Evolutionary conservation across 2,888 invertebrate species (phyloP).

Genomic region (Sphaerophoria taeniata): DNA sequence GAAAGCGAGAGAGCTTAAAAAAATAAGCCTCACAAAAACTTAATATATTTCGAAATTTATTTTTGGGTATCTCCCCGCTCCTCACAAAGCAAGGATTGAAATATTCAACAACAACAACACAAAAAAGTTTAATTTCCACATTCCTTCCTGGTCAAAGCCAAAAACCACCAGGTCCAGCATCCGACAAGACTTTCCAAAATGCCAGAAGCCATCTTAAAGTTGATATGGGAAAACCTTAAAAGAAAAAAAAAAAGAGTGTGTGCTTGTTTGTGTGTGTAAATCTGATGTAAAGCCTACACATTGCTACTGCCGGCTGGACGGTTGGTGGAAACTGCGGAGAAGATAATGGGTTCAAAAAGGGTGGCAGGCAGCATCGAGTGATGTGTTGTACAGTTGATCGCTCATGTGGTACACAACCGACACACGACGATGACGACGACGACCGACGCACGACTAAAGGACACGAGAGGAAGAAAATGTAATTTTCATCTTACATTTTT

Average conservation of each 20-base stretch:
- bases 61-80: slow-evolving; percentile 20
- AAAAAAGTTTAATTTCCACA: slow-evolving; percentile 74
- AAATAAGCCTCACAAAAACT: slow-evolving; percentile 74
- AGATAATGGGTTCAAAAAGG: slow-evolving; percentile 73
- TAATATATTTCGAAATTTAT: slow-evolving; percentile 72
- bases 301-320: slow-evolving; percentile 49
- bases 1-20: slow-evolving; percentile 65
- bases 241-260: slow-evolving; percentile 56
- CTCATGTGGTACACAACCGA: slow-evolving; percentile 49
- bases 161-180: slow-evolving; percentile 22
- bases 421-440: slow-evolving; percentile 75
- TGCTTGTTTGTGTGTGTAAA: slow-evolving; percentile 22
- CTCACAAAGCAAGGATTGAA: slow-evolving; percentile 42
- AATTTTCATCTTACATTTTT: slow-evolving; percentile 80
- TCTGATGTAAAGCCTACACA: slow-evolving; percentile 17
- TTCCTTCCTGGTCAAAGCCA: slow-evolving; percentile 53
- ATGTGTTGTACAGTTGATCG: slow-evolving; percentile 42
- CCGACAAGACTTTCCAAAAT: slow-evolving; percentile 21
- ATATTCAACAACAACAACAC: slow-evolving; percentile 71
- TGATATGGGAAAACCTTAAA: slow-evolving; percentile 75
- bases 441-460: slow-evolving; percentile 77
- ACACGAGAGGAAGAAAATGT: slow-evolving; percentile 79
- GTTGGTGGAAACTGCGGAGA: slow-evolving; percentile 66
- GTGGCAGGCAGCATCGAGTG: slow-evolving; percentile 38
- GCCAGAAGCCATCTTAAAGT: slow-evolving; percentile 72